Evolutionary conservation across 2,797 vertebrate genomes (phyloP).

Genomic region (Botia almorhae): DNA sequence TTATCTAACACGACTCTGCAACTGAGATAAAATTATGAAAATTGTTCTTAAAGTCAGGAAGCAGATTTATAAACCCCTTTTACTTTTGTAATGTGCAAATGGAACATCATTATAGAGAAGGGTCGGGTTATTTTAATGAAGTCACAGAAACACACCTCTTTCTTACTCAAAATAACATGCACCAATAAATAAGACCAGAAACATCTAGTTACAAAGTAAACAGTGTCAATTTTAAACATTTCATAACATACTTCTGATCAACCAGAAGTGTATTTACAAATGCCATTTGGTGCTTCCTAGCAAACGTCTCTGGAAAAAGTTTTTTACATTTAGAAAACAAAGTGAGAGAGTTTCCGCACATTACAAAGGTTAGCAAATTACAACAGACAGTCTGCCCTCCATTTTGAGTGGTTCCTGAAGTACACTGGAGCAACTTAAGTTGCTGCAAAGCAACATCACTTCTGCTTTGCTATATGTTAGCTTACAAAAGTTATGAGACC

Average conservation of each 20-base stretch:
- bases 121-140: background rate
- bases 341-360: background rate
- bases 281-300: conserved; percentile 14
- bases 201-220: background rate
- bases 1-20: conserved; percentile 19
- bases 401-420: background rate
- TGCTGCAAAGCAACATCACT: background rate
- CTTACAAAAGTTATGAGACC: background rate
- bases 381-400: background rate
- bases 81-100: background rate
- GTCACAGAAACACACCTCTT: background rate
- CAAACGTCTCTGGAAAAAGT: conserved; percentile 7
- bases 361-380: background rate
- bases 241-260: background rate
- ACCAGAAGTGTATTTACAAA: background rate
- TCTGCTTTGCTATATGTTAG: background rate
- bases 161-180: background rate
- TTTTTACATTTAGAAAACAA: conserved; percentile 16
- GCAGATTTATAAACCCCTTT: background rate
- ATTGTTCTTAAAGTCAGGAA: background rate
- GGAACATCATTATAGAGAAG: background rate
- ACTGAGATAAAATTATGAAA: conserved; percentile 7
- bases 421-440: too few species aligned
- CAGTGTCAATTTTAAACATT: background rate
- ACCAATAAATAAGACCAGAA: background rate